Evolutionary conservation across 2,797 vertebrate genomes (phyloP), one percentile per base, ranked within the genome.

Genomic region (Siniperca undulata): DNA sequence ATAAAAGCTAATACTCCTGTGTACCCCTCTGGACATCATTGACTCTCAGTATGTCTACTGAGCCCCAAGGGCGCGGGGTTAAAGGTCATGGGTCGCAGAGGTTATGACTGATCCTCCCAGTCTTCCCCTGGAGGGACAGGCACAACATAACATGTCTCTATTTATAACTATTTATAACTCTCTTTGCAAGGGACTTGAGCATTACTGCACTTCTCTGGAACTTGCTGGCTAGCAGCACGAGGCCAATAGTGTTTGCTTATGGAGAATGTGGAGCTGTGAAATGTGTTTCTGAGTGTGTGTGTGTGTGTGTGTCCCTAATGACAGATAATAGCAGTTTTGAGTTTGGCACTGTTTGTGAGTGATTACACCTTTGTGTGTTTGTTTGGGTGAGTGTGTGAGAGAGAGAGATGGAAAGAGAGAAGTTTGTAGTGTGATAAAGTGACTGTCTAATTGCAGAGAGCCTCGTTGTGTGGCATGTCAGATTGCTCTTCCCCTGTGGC

Each of bases 401-500:
- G 30, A 64, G 52, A 69, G 73, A 60, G 78, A 78, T 84, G 80
- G 82, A 92, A 85, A 87, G 74, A 74, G 77, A 91, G 84, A 82
- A 73, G 88, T 91, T 81, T 89, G 91, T 77, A 85, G 88, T 91
- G 87, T 91, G 92, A 92, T 92, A 72, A 92, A 94, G 90, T 89
- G 85, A 89, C 89, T 86, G 92, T 92, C 89, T 94, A 92, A 94
- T 94, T 93, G 91, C 84, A 89, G 90, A 86, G 92, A 91, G 86
- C 81, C 87, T 90, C 19, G 11, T 80, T 92, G 89, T 93, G 91
- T 91, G 90, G 90, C 85, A 84, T 85, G 87, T 90, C 81, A 86
- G 88, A 91, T 85, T 91, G 86, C 90, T 93, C 91, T 91, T 86
- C 91, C 92, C 91, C 88, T 93, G 93, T 93, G 93, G 93, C 93